A percentile compares a stretch with the other conserved stretches of the same genome.
These are phyloP conservation scores for Clarias gariepinus DNA, from an alignment of 2,113 vertebrate species.

Conservation along the genomic window DNA sequence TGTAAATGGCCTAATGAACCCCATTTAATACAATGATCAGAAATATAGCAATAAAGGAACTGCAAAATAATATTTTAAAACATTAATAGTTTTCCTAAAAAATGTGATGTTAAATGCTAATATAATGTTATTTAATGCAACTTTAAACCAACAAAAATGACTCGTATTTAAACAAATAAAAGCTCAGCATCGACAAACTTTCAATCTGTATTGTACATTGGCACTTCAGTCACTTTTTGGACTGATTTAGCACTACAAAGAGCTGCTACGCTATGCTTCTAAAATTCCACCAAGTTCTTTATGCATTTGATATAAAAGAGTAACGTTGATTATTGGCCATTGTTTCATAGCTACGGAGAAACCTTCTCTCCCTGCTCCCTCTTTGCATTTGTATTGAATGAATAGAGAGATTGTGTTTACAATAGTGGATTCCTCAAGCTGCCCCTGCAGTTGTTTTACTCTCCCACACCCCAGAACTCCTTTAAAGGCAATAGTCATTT, in stretches of 20 bases:
- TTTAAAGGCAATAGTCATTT: constrained; percentile 50
- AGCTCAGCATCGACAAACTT: not conserved
- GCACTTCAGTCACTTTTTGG: not conserved
- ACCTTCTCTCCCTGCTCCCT: constrained; percentile 8
- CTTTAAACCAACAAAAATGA: not conserved
- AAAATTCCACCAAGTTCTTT: not conserved
- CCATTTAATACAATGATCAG: not conserved
- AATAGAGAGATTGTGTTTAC: constrained; percentile 48
- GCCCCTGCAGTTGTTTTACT: constrained; percentile 25
- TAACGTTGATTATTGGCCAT: not conserved
- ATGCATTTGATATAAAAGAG: not conserved
- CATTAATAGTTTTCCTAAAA: not conserved
- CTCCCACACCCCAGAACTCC: constrained; percentile 36
- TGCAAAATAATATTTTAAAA: too few relatives aligned
- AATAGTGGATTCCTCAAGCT: constrained; percentile 41
- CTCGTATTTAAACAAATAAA: not conserved
- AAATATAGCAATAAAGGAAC: not conserved
- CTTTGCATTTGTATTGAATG: constrained; percentile 45
- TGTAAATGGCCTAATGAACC: not conserved
- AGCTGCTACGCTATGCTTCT: not conserved
- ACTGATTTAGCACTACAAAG: not conserved
- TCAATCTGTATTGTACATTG: not conserved
- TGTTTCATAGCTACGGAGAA: not conserved
- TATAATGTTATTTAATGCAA: not conserved
- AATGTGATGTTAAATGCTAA: not conserved